These are phyloP conservation scores for Meda fulgida DNA, from an alignment of 2,797 vertebrate genomes.

Conservation along the genomic window DNA sequence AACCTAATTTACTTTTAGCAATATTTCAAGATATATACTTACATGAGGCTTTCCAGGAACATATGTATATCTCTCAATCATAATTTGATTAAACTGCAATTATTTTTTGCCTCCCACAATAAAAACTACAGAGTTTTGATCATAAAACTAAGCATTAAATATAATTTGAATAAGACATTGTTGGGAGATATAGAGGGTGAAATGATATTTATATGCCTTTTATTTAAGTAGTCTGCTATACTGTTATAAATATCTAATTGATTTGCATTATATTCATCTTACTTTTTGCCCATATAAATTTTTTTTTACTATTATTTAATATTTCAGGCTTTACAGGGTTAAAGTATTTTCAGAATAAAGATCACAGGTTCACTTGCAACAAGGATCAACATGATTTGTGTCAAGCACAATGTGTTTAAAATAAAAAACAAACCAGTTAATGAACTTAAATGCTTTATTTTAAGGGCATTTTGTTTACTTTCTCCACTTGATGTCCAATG, in stretches of 20 bases:
- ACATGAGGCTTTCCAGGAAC: background rate
- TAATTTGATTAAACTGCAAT: background rate
- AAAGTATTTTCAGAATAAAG: no score
- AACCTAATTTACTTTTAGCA: background rate
- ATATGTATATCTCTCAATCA: background rate
- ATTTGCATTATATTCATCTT: background rate
- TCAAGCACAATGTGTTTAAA: background rate
- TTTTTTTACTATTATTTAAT: background rate
- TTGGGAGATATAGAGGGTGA: background rate
- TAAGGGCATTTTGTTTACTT: background rate
- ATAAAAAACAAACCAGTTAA: background rate
- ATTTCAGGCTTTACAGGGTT: no score
- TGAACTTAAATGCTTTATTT: conserved; percentile 1
- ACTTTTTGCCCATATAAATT: background rate
- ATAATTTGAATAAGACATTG: background rate
- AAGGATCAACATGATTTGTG: background rate
- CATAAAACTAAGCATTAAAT: background rate
- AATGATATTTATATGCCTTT: background rate
- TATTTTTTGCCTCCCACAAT: background rate
- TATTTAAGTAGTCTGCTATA: background rate
- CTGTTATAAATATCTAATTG: background rate
- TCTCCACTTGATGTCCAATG: conserved; percentile 2
- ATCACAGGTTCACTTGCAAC: background rate
- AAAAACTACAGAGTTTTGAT: background rate
- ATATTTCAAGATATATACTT: background rate